Evolutionary conservation across 2,113 vertebrate genomes (phyloP), one percentile per base, ranked within the genome.

Genomic region (Gambusia holbrooki): DNA sequence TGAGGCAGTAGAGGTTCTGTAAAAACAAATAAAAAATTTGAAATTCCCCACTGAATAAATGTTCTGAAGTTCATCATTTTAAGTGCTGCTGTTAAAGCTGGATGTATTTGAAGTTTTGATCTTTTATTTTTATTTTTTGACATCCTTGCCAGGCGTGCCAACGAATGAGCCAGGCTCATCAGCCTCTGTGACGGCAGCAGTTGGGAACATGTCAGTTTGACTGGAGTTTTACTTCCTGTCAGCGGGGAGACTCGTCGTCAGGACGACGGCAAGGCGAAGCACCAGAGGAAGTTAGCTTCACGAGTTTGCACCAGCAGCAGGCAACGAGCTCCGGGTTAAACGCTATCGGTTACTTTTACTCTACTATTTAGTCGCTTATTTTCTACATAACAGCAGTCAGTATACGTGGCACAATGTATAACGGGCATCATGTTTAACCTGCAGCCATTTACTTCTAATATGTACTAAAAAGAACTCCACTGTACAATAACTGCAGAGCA

Each of bases 401-500:
- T 86, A 81, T 81, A 86, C 82, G 90, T 90, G 89, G 84, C 86
- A 86, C 88, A 84, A 80, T 91, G 88, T 93, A 91, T 84, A 82
- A 78, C 87, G 85, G 69, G 81, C 83, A 74, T 90, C 76, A 78
- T 88, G 89, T 92, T 92, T 87, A 90, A 92, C 78, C 89, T 88
- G 85, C 88, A 86, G 82, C 89, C 82, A 79, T 87, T 93, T 88
- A 87, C 92, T 93, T 91, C 77, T 87, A 87, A 84, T 91, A 90
- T 87, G 87, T 89, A 80, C 86, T 78, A 75, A 90, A 82, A 82
- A 72, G 78, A 87, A 90, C 84, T 86, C 86, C 88, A 89, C 82
- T 93, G 92, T 92, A 92, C 90, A 90, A 91, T 91, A 92, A 80
- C 80, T 70, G 86, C 88, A 87, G 89, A 90, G 92, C 93, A 93